Base-by-base conservation (phyloP, 2,113 vertebrate genomes). In the Oncorhynchus gorbuscha region DNA sequence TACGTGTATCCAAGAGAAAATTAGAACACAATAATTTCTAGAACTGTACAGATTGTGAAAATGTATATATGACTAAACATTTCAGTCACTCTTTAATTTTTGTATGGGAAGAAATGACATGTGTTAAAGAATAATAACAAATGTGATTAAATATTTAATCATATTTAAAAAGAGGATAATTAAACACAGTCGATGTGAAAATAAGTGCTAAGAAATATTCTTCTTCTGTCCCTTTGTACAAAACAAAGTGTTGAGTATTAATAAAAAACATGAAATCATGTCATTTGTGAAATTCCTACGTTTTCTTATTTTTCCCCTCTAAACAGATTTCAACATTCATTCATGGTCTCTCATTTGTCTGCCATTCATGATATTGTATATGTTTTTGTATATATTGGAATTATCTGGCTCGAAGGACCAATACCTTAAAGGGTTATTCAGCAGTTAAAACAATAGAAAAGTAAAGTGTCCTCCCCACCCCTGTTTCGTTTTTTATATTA, bases 191-290 rank as follows among this genome's bases (percentile, higher is more conserved):
- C 81, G 80, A 88, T 92, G 93, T 93, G 90, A 91, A 93, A 87
- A 92, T 91, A 90, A 93, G 91, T 94, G 91, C 92, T 94, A 89
- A 92, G 88, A 92, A 92, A 93, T 92, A 94, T 93, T 94, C 91
- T 93, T 93, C 88, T 93, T 93, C 90, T 93, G 92, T 94, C 91
- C 93, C 91, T 93, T 93, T 94, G 92, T 92, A 93, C 90, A 93
- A 94, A 93, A 86, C 84, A 81, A 92, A 89, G 92, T 94, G 93
- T 94, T 94, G 89, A 91, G 90, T 93, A 93, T 93, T 92, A 93
- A 94, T 93, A 91, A n/a, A n/a, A 93, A 93, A 90, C 91, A 92
- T 35, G 32, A 75, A 79, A 81, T 90, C 81, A 89, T 68, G 9
- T 30, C 18, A 45, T 77, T 76, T 68, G 73, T 80, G 39, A 81